A percentile compares a stretch with the other conserved stretches of the same genome.
Evolutionary conservation across 2,888 invertebrate species (phyloP).

Genomic region (Neria commutata): DNA sequence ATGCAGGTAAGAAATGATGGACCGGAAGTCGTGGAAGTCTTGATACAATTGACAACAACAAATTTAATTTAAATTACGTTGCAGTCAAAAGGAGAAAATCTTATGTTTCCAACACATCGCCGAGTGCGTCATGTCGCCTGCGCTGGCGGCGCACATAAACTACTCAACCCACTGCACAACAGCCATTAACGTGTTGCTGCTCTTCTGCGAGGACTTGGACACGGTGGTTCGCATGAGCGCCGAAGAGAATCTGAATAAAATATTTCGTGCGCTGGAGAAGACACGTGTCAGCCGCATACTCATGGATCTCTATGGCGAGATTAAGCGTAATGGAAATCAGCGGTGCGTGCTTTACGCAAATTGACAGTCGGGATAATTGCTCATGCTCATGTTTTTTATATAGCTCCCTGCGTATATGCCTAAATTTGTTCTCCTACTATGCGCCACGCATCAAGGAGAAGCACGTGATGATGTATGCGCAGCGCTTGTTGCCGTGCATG

Average conservation of each 20-base stretch:
- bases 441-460: constrained; percentile 77
- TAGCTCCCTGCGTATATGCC: constrained; percentile 76
- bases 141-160: constrained; percentile 64
- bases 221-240: constrained; percentile 80
- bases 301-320: constrained; percentile 81
- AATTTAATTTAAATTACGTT: constrained; percentile 33
- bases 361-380: not conserved
- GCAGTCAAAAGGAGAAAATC: constrained; percentile 78
- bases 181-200: constrained; percentile 73
- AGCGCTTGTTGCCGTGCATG: constrained; percentile 76
- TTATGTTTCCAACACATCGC: constrained; percentile 74
- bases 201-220: constrained; percentile 77
- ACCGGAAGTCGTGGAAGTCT: not conserved
- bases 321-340: constrained; percentile 75
- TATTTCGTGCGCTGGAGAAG: constrained; percentile 73
- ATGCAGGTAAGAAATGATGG: constrained; percentile 53
- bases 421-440: constrained; percentile 78
- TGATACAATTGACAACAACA: too few species aligned
- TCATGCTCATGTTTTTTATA: constrained; percentile 26
- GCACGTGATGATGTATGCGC: constrained; percentile 79
- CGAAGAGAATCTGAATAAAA: constrained; percentile 80
- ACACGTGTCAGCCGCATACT: constrained; percentile 75
- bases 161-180: constrained; percentile 71
- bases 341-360: too few species aligned
- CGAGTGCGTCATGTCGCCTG: constrained; percentile 68